Evolutionary conservation across 2,888 invertebrate species (phyloP).

Genomic region (Polydrusus pterygomalis): DNA sequence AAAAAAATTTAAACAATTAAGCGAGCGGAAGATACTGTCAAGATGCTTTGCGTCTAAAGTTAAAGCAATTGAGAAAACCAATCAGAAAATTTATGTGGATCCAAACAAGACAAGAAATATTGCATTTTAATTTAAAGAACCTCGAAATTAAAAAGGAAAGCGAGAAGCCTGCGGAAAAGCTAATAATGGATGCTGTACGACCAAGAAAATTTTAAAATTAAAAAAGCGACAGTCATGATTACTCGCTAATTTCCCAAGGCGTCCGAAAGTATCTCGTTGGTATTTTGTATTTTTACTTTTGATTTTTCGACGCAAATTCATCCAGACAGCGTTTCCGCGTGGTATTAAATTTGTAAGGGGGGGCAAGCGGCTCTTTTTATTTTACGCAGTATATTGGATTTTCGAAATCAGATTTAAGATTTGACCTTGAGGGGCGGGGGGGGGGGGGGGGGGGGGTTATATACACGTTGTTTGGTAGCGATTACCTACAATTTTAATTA

Average conservation of each 20-base stretch:
- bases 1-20: too few relatives aligned
- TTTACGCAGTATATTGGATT: background rate
- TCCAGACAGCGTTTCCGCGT: background rate
- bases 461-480: too few relatives aligned
- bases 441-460: too few relatives aligned
- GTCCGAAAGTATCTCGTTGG: constrained; percentile 15
- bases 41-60: background rate
- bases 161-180: background rate
- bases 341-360: constrained; percentile 1
- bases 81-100: too few relatives aligned
- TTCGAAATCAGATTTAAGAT: too few relatives aligned
- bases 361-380: background rate
- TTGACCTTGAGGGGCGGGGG: too few relatives aligned
- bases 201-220: constrained; percentile 20
- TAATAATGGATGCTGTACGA: constrained; percentile 10
- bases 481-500: too few relatives aligned
- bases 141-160: constrained; percentile 6
- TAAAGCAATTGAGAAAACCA: too few relatives aligned
- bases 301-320: constrained; percentile 8
- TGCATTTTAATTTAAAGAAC: constrained; percentile 11
- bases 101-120: background rate
- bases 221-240: constrained; percentile 23
- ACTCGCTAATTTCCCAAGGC: constrained; percentile 29
- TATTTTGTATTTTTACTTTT: constrained; percentile 17
- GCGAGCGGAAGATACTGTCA: too few relatives aligned